A percentile compares a stretch with the other conserved stretches of the same genome.
These are phyloP conservation scores for Anastrepha ludens DNA, from an alignment of 1,140 invertebrate species.

Conservation along the genomic window DNA sequence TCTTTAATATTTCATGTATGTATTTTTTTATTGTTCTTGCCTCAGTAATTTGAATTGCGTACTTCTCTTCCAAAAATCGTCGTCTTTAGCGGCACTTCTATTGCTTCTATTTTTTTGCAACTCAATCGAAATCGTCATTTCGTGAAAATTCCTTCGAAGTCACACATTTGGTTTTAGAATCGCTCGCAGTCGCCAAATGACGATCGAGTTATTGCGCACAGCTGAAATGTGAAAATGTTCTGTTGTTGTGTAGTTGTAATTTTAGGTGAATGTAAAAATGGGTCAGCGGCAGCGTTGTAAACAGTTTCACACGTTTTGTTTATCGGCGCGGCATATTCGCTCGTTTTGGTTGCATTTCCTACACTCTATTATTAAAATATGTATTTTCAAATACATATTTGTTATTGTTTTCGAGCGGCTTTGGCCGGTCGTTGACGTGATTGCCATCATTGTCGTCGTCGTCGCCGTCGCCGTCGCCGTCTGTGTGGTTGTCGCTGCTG, in stretches of 20 bases:
- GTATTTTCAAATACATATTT: neutral
- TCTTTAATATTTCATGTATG: too few species aligned
- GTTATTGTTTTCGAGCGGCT: neutral
- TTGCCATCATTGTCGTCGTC: too few species aligned
- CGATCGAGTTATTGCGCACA: neutral
- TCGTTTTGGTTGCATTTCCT: neutral
- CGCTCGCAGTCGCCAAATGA: neutral
- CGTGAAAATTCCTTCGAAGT: neutral
- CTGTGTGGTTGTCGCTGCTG: neutral
- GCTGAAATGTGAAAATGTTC: slow-evolving; percentile 37
- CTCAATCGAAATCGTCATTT: too few species aligned
- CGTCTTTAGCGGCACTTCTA: too few species aligned
- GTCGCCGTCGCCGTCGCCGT: neutral
- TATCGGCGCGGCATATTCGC: slow-evolving; percentile 6
- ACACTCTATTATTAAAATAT: slow-evolving; percentile 31
- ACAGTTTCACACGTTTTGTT: neutral
- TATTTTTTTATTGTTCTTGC: too few species aligned
- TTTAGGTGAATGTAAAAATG: slow-evolving; percentile 17
- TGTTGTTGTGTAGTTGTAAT: slow-evolving; percentile 26
- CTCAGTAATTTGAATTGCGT: too few species aligned
- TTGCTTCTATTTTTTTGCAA: too few species aligned
- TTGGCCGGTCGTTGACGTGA: neutral
- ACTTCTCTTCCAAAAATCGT: neutral
- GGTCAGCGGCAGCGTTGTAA: slow-evolving; percentile 2
- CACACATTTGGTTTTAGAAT: neutral